phyloP scores from a whole-genome alignment of 1,140 invertebrate species.

The Samia ricini region DNA sequence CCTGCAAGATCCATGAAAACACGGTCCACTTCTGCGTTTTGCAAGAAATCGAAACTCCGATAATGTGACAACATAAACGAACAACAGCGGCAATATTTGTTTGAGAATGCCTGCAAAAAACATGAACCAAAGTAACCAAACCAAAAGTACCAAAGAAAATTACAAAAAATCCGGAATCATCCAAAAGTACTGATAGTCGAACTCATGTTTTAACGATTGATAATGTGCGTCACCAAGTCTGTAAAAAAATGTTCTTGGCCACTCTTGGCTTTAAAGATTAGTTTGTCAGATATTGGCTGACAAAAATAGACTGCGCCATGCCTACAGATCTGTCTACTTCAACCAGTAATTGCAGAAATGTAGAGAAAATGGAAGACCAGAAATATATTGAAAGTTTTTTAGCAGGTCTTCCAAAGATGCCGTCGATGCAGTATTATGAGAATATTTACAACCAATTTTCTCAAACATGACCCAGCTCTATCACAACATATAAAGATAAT shows the following conservation, averaged over 20 bases:
- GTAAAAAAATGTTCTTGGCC: conserved; percentile 28
- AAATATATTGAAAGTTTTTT: conserved; percentile 21
- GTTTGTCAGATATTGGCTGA: conserved; percentile 28
- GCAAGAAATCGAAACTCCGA: conserved; percentile 28
- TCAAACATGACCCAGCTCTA: conserved; percentile 20
- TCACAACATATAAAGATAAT: conserved; percentile 14
- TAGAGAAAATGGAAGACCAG: conserved; percentile 18
- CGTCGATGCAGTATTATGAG: conserved; percentile 18
- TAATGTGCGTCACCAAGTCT: conserved; percentile 28
- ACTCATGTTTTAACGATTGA: conserved; percentile 25
- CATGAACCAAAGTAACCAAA: too few species aligned
- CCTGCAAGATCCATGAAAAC: conserved; percentile 14
- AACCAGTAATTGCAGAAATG: conserved; percentile 18
- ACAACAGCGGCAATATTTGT: conserved; percentile 24
- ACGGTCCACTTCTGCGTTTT: conserved; percentile 24
- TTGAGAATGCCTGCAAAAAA: conserved; percentile 21
- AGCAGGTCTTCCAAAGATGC: conserved; percentile 25
- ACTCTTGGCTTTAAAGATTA: conserved; percentile 33
- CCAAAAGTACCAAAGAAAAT: conserved; percentile 21
- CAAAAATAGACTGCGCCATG: conserved; percentile 13
- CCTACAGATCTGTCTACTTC: conserved; percentile 15
- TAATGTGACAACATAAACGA: conserved; percentile 24
- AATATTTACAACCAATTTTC: conserved; percentile 22
- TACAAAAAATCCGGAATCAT: conserved; percentile 22
- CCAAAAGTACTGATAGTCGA: conserved; percentile 28